Base-by-base conservation (phyloP, 1,140 invertebrate genomes). In the Megathymus violae region DNA sequence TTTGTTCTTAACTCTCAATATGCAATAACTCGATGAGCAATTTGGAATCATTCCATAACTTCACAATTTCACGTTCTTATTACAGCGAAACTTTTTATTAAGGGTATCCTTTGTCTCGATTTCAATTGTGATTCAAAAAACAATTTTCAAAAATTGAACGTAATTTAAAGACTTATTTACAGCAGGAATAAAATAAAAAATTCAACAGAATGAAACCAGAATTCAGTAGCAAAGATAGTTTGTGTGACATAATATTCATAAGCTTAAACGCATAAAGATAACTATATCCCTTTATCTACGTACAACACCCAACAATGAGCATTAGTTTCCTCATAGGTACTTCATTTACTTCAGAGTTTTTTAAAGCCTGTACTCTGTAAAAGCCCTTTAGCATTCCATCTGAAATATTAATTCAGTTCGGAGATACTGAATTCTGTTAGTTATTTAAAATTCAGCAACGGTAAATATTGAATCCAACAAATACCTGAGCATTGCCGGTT, bases 361-460 rank as follows among this genome's bases (percentile, higher is more conserved):
- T n/a, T n/a, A n/a, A n/a, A n/a, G n/a, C n/a, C n/a, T n/a, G n/a
- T 14, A 43, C 1, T 9, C 13, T 25, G 34, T 40, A 38, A 40
- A 40, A 22, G 19, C 19, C 2, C 5, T 22, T 22, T 5, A 5
- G 19, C 36, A 52, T 25, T n/a, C n/a, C 38, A 52, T 52, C 34
- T 16, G 9, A 17, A 19, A 25, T 16, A 16, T 52, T 34, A 22
- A 17, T 16, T 40, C 36, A 5, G 10, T 14, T 40, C 36, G 9
- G 10, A 19, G 34, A 38, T 22, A 36, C 13, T 1, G 10, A 10
- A 7, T 34, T 41, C 15, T 11, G 36, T 52, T n/a, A 22, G 17
- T 52, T 40, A 52, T 52, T 22, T 52, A 40, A 52, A 52, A 52
- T 52, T 52, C 31, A 52, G 14, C 19, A 52, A 34, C 50, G 36